These are phyloP conservation scores for Myotis lucifugus DNA, from an alignment of 2,113 vertebrate genomes.

Conservation along the genomic window DNA sequence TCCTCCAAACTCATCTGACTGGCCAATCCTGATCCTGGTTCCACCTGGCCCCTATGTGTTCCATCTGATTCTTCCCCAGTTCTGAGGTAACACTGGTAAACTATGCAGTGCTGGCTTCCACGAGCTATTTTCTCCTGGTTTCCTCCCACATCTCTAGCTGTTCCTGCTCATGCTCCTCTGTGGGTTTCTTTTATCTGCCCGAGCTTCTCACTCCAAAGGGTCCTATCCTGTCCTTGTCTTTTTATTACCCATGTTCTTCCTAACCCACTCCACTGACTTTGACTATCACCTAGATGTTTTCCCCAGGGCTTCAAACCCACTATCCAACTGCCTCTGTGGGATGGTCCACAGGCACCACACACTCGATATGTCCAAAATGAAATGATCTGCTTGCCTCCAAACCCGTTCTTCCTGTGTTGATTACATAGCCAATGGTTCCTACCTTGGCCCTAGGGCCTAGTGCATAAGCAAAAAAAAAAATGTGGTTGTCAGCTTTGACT, in stretches of 20 bases:
- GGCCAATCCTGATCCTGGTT: not conserved
- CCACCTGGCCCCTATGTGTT: not conserved
- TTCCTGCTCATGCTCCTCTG: not conserved
- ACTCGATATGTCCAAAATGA: not conserved
- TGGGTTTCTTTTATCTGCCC: not conserved
- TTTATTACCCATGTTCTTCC: not conserved
- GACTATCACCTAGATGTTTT: not conserved
- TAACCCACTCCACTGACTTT: not conserved
- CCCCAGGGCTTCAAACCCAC: not conserved
- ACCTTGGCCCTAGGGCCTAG: not conserved
- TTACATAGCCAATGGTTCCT: not conserved
- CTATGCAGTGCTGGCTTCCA: not conserved
- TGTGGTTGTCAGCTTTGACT: not conserved
- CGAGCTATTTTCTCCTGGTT: not conserved
- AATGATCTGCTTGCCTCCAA: not conserved
- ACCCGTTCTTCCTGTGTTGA: not conserved
- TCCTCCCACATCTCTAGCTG: not conserved
- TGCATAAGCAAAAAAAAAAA: conserved; percentile 17
- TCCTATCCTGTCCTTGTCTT: not conserved
- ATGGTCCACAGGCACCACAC: not conserved
- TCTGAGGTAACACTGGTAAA: not conserved
- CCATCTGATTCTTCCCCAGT: not conserved
- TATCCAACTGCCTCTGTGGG: not conserved
- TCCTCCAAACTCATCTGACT: not conserved
- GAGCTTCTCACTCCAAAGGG: not conserved